These are phyloP conservation scores for Leucoraja erinaceus DNA, from an alignment of 2,113 vertebrate genomes.

Conservation along the genomic window DNA sequence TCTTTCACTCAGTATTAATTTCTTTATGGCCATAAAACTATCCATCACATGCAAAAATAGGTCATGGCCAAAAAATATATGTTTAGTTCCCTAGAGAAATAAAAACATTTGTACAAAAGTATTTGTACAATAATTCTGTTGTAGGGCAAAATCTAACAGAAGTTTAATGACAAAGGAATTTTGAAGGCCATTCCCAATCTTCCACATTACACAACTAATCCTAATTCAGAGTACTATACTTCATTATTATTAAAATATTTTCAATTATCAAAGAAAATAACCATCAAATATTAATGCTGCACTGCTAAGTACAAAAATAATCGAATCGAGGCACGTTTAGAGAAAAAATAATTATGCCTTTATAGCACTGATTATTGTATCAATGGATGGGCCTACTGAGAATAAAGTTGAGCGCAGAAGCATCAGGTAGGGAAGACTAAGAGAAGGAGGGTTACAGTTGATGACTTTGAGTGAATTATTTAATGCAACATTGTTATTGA, in stretches of 20 bases:
- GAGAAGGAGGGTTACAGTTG: background rate
- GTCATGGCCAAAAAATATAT: background rate
- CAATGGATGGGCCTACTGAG: no score
- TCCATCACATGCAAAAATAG: background rate
- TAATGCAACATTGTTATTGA: background rate
- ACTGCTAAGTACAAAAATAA: background rate
- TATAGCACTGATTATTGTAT: background rate
- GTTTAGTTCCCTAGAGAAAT: background rate
- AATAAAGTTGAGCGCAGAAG: background rate
- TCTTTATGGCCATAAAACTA: background rate
- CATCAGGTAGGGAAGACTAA: background rate
- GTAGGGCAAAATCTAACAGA: background rate
- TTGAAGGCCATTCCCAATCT: background rate
- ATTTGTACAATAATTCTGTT: background rate
- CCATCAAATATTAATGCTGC: constrained; percentile 20
- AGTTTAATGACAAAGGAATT: constrained; percentile 1
- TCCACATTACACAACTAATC: background rate
- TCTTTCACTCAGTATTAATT: background rate
- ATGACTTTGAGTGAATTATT: background rate
- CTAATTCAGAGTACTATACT: background rate
- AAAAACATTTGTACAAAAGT: background rate
- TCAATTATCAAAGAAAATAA: background rate
- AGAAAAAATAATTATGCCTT: background rate
- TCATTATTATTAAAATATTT: background rate
- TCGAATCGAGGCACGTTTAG: background rate